Conservation (phyloP, 2,113 vertebrate genomes). For the Chloropsis cyanopogon region DNA sequence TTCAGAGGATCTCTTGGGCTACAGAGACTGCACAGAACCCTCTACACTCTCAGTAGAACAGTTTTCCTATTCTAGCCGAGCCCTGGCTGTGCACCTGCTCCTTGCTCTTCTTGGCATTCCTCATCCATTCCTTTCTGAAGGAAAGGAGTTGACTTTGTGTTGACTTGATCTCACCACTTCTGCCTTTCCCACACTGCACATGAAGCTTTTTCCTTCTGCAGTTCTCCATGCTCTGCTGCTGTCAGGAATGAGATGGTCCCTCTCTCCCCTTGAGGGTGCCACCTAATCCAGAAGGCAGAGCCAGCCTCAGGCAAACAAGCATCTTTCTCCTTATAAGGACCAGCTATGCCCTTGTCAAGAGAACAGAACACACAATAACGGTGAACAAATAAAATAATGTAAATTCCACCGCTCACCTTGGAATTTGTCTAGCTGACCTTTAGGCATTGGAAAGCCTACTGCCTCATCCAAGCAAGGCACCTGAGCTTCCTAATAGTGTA, state of each 20-base stretch:
- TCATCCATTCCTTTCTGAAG: neutral
- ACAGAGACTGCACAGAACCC: neutral
- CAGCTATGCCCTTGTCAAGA: neutral
- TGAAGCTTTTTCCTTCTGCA: neutral
- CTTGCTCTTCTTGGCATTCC: neutral
- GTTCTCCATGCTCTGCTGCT: neutral
- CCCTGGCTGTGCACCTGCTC: fast-evolving
- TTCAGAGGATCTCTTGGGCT: neutral
- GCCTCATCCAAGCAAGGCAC: neutral
- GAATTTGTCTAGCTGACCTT: neutral
- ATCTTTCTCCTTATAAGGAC: neutral
- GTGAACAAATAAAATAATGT: conserved; percentile 3
- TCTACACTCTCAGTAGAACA: neutral
- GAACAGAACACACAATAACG: neutral
- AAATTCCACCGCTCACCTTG: neutral
- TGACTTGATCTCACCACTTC: neutral
- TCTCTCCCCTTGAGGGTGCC: neutral
- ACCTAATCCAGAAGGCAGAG: neutral
- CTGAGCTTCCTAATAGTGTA: neutral
- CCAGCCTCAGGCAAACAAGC: neutral
- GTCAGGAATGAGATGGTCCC: neutral
- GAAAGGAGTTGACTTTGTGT: neutral
- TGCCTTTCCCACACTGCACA: neutral
- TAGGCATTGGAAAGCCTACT: neutral
- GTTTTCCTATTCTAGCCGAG: neutral